phyloP scores from a whole-genome alignment of 2,888 invertebrate species.

The Pandemis cinnamomeana region DNA sequence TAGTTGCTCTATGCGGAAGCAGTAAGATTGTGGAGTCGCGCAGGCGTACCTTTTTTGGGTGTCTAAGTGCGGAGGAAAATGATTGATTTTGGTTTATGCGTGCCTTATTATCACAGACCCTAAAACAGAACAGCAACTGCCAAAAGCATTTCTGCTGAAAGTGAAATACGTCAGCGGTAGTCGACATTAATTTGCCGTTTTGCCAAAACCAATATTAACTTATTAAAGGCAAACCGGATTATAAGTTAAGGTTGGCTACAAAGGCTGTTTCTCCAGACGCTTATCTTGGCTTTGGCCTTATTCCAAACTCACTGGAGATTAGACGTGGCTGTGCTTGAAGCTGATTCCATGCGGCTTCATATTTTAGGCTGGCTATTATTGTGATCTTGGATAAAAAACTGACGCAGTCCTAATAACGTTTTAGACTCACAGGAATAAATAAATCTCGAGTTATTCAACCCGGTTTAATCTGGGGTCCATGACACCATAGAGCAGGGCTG shows the following conservation, averaged over 20 bases:
- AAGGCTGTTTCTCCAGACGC: slow-evolving; percentile 64
- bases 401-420: neutral
- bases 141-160: too few species aligned
- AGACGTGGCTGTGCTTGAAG: slow-evolving; percentile 50
- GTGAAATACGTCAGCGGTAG: slow-evolving; percentile 19
- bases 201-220: slow-evolving; percentile 40
- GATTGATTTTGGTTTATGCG: too few species aligned
- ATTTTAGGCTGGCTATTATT: slow-evolving; percentile 13
- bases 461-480: too few species aligned
- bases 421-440: too few species aligned
- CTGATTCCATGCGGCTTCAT: slow-evolving; percentile 31
- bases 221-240: slow-evolving; percentile 45
- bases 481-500: too few species aligned
- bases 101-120: too few species aligned
- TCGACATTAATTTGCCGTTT: slow-evolving; percentile 37
- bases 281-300: slow-evolving; percentile 71
- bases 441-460: too few species aligned
- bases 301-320: slow-evolving; percentile 67
- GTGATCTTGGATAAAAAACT: slow-evolving; percentile 1
- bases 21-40: too few species aligned
- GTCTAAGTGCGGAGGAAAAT: too few species aligned
- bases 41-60: too few species aligned
- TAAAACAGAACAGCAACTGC: too few species aligned
- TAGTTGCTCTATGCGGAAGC: too few species aligned
- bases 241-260: slow-evolving; percentile 53